These are phyloP conservation scores for Diorhabda carinulata DNA, from an alignment of 1,140 invertebrate species.

Conservation along the genomic window DNA sequence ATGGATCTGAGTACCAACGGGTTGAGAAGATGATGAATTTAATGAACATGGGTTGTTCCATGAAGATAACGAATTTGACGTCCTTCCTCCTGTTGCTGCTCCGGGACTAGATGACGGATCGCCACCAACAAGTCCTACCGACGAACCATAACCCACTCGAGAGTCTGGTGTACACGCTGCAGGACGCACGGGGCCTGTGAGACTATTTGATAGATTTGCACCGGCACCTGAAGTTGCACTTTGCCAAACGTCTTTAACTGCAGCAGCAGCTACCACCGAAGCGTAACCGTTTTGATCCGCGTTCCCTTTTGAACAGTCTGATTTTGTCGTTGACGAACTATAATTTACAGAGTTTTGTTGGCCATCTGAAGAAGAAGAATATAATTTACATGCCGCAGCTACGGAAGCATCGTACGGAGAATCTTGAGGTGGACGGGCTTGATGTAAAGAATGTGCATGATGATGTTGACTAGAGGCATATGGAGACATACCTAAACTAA, in stretches of 20 bases:
- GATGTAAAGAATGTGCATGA: constrained; percentile 72
- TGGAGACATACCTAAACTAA: constrained; percentile 79
- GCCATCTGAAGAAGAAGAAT: constrained; percentile 63
- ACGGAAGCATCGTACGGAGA: constrained; percentile 86
- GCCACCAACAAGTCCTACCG: constrained; percentile 62
- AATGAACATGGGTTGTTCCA: constrained; percentile 80
- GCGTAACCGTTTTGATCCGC: constrained; percentile 64
- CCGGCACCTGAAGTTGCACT: constrained; percentile 57
- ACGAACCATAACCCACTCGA: constrained; percentile 61
- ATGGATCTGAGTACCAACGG: constrained; percentile 76
- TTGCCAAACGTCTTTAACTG: constrained; percentile 66
- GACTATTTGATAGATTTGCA: constrained; percentile 55
- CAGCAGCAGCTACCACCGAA: constrained; percentile 60
- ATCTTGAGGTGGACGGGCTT: constrained; percentile 76
- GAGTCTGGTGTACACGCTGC: constrained; percentile 84
- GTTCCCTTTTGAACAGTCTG: constrained; percentile 48
- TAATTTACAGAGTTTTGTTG: constrained; percentile 59
- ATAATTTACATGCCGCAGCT: constrained; percentile 80
- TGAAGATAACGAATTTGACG: constrained; percentile 59
- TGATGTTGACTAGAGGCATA: constrained; percentile 72
- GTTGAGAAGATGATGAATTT: constrained; percentile 69
- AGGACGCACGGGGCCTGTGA: constrained; percentile 64
- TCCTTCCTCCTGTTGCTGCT: constrained; percentile 53
- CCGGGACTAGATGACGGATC: constrained; percentile 72
- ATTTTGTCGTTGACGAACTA: constrained; percentile 52